Conservation (phyloP, 2,797 vertebrate species). For the Hyperoplus lanceolatus region DNA sequence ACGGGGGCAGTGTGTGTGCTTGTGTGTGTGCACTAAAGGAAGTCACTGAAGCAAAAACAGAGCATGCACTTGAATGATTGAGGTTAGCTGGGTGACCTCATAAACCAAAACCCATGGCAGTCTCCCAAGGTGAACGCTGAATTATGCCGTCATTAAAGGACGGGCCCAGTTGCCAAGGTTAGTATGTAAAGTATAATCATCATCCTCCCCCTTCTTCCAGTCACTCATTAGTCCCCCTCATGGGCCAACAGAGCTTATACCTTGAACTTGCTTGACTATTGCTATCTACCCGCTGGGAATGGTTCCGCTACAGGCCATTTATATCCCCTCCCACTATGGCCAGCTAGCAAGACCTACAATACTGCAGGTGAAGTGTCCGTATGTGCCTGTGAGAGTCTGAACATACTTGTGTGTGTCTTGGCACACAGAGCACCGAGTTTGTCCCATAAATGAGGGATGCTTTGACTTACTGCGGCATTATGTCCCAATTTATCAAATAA, state of each 20-base stretch:
- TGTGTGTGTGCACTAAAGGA: conserved; percentile 66
- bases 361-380: conserved; percentile 72
- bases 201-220: conserved; percentile 82
- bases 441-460: conserved; percentile 80
- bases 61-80: conserved; percentile 89
- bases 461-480: conserved; percentile 79
- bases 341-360: conserved; percentile 57
- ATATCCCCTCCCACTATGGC: conserved; percentile 76
- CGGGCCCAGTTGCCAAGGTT: conserved; percentile 89
- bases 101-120: conserved; percentile 90
- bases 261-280: conserved; percentile 85
- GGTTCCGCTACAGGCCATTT: conserved; percentile 81
- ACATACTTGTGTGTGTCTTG: conserved; percentile 51
- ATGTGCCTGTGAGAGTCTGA: conserved; percentile 45
- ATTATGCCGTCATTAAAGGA: conserved; percentile 92
- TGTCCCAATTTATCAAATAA: conserved; percentile 81
- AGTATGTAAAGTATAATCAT: conserved; percentile 91
- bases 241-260: conserved; percentile 85
- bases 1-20: conserved; percentile 46
- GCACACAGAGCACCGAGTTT: conserved; percentile 77
- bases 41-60: conserved; percentile 87
- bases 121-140: conserved; percentile 90
- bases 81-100: conserved; percentile 89
- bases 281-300: conserved; percentile 79
- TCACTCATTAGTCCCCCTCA: conserved; percentile 87